Conservation (phyloP, 2,797 vertebrate genomes). For the Heterohyrax brucei region DNA sequence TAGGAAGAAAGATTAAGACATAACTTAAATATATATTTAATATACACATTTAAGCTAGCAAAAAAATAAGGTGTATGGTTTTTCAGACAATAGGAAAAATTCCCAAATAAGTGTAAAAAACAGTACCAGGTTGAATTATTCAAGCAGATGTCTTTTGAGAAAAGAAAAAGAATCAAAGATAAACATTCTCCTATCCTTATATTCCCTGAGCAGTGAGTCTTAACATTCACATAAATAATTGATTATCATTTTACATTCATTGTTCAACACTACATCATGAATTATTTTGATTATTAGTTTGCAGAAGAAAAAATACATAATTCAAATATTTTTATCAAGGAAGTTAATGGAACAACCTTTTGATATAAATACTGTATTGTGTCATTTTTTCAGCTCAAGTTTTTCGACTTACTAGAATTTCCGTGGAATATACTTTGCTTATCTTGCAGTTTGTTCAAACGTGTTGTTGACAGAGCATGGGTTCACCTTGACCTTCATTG, state of each 20-base stretch:
- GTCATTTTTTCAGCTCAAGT: background rate
- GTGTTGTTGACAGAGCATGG: slow-evolving; percentile 23
- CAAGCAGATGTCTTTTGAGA: background rate
- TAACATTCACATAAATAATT: slow-evolving; percentile 49
- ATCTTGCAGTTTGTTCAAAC: background rate
- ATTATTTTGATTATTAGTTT: slow-evolving; percentile 54
- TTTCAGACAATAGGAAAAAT: slow-evolving; percentile 20
- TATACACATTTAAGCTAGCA: background rate
- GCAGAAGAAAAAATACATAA: background rate
- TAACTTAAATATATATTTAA: background rate
- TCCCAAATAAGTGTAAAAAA: background rate
- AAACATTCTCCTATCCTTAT: slow-evolving; percentile 60
- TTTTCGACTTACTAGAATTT: slow-evolving; percentile 48
- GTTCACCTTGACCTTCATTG: slow-evolving; percentile 1
- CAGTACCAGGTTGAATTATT: slow-evolving; percentile 12
- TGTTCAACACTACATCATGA: slow-evolving; percentile 29
- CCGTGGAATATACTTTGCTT: slow-evolving; percentile 1
- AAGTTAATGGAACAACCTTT: slow-evolving; percentile 1
- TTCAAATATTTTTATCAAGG: slow-evolving; percentile 55
- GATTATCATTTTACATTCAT: slow-evolving; percentile 24
- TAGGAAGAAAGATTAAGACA: background rate
- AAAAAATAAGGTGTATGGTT: background rate
- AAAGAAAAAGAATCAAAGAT: slow-evolving; percentile 57
- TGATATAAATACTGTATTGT: background rate
- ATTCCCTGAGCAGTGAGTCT: slow-evolving; percentile 42